Percentiles rank a stretch among this genome's conserved stretches.
phyloP scores from a whole-genome alignment of 2,888 invertebrate genomes.

The Pandemis corylana region DNA sequence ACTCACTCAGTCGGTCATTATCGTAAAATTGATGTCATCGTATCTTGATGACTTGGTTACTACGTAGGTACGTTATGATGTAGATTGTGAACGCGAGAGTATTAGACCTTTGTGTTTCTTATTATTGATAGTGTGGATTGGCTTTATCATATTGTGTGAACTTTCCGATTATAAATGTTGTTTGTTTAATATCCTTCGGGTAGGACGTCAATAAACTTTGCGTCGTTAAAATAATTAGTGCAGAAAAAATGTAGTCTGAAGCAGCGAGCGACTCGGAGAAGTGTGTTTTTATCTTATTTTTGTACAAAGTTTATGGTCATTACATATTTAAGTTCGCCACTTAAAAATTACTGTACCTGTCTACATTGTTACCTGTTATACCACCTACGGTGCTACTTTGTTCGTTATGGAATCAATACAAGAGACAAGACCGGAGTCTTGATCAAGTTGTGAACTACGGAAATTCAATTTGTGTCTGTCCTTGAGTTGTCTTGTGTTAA shows the following conservation, averaged over 20 bases:
- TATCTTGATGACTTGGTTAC: neutral
- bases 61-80: neutral
- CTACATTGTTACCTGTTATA: no score
- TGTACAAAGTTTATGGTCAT: neutral
- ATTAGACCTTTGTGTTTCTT: neutral
- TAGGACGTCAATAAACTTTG: neutral
- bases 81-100: constrained; percentile 1
- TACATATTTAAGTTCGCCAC: neutral
- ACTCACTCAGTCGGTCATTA: constrained; percentile 14
- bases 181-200: constrained; percentile 2
- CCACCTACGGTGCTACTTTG: no score
- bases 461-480: neutral
- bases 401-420: neutral
- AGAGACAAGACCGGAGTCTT: neutral
- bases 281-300: neutral
- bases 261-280: neutral
- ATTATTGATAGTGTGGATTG: constrained; percentile 10
- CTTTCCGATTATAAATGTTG: neutral
- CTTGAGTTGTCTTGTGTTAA: neutral
- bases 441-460: neutral
- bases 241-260: neutral
- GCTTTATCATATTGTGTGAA: constrained; percentile 2
- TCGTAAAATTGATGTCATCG: constrained; percentile 29
- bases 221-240: constrained; percentile 2
- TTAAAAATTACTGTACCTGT: neutral